Percentiles rank a stretch among this genome's conserved stretches.
Evolutionary conservation across 2,797 vertebrate genomes (phyloP).

Genomic region (Xenops minutus): DNA sequence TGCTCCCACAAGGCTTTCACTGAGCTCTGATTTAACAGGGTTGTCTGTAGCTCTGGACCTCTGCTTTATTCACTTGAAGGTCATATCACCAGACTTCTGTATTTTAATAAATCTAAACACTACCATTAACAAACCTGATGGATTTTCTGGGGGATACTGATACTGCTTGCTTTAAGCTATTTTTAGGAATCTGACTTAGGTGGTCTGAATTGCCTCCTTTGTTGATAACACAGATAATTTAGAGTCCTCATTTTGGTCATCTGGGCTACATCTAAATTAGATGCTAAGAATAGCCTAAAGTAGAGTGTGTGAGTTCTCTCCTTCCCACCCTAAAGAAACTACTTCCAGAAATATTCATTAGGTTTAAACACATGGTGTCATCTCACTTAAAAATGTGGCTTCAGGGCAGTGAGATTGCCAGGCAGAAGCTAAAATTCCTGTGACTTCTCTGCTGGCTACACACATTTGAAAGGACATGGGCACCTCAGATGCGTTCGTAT

Average conservation of each 20-base stretch:
- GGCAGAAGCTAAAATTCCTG: not conserved
- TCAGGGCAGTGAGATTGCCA: not conserved
- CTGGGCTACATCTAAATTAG: not conserved
- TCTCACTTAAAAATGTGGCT: not conserved
- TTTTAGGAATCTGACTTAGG: not conserved
- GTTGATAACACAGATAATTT: not conserved
- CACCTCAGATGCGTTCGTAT: constrained; percentile 81
- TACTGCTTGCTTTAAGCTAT: not conserved
- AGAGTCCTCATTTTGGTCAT: not conserved
- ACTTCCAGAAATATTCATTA: not conserved
- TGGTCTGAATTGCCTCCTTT: not conserved
- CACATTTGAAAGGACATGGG: not conserved
- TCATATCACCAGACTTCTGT: not conserved
- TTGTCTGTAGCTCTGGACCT: not conserved
- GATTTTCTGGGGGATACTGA: not conserved
- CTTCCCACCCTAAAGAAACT: not conserved
- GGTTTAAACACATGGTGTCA: not conserved
- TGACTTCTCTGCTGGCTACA: not conserved
- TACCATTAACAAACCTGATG: not conserved
- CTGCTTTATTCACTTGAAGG: not conserved
- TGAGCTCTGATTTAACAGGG: not conserved
- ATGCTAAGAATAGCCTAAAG: constrained; percentile 1
- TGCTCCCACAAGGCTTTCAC: not conserved
- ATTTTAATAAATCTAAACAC: not conserved
- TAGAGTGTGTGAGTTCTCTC: not conserved